Conservation (phyloP, 2,797 vertebrate species). For the Nothura maculosa region DNA sequence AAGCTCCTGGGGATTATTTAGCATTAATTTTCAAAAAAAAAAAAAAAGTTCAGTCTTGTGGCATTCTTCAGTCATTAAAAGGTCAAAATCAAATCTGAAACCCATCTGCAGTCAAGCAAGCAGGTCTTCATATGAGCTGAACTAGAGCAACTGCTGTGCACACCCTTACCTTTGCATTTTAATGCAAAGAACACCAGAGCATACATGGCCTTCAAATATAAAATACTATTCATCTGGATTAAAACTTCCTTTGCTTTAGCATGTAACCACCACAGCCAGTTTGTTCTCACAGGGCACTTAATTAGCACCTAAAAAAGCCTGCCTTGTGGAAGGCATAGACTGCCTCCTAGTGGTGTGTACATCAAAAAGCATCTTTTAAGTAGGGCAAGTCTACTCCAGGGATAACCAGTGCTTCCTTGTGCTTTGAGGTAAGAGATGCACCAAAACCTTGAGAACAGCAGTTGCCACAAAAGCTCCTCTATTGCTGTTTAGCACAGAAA, state of each 20-base stretch:
- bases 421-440: too few relatives aligned
- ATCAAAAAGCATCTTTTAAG: fast-evolving
- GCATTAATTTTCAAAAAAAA: neutral
- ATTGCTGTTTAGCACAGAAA: neutral
- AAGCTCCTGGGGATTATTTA: fast-evolving
- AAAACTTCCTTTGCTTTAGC: neutral
- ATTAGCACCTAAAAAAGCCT: fast-evolving
- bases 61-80: neutral
- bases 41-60: neutral
- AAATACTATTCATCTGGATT: fast-evolving
- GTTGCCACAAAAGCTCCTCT: neutral
- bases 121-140: neutral
- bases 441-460: fast-evolving
- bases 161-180: neutral
- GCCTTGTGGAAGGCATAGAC: fast-evolving
- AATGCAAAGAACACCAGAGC: fast-evolving
- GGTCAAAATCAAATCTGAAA: neutral
- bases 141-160: fast-evolving
- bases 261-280: fast-evolving
- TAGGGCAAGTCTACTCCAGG: fast-evolving
- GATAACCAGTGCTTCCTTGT: too few relatives aligned
- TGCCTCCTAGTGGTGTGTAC: neutral
- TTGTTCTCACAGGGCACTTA: fast-evolving
- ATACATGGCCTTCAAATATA: fast-evolving
- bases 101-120: neutral